Evolutionary conservation across 2,888 invertebrate genomes (phyloP), one percentile per base, ranked within the genome.

Genomic region (Pollenia amentaria): DNA sequence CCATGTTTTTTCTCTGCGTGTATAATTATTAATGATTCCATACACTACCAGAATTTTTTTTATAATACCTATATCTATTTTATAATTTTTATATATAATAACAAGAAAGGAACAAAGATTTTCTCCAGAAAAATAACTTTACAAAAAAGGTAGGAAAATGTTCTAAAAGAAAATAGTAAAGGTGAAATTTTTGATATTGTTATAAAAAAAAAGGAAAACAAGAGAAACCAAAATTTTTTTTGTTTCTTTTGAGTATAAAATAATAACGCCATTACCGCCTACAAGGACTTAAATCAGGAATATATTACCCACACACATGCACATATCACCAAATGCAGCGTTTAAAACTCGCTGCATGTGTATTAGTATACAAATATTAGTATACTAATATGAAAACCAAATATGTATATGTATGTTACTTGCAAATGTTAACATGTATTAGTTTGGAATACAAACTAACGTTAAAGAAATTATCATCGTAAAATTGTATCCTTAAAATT

Each of bases 401-500:
- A 8, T 57, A 7, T 18, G 16, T 40, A 44, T 73, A 46, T 44
- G 14, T 60, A 29, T 53, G 29, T 48, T 46, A 44, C 55, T 69
- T 42, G 64, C 21, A 18, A 76, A 42, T 53, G 64, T 64, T 8
- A 18, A 21, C 12, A 62, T 62, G 72, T 62, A 42, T 60, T 16
- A 16, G 75, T 65, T 29, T 38, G 51, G 76, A 62, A 81, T 81
- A 80, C 70, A 83, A 53, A 75, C 60, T 42, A 42, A 46, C 29
- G 51, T 44, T 51, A 60, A 60, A 57, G 53, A 78, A 21, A 77
- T 40, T 48, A 78, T 16, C 62, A 72, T 42, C 51, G 55, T 21
- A 85, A 53, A 77, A 73, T 62, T 65, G 46, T 82, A 78, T 82
- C 77, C 80, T 80, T 75, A 80, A 83, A 79, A 60, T 40, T 67